A percentile compares a stretch with the other conserved stretches of the same genome.
Conservation (phyloP, 1,140 invertebrate species). For the Heliothis subflexa region DNA sequence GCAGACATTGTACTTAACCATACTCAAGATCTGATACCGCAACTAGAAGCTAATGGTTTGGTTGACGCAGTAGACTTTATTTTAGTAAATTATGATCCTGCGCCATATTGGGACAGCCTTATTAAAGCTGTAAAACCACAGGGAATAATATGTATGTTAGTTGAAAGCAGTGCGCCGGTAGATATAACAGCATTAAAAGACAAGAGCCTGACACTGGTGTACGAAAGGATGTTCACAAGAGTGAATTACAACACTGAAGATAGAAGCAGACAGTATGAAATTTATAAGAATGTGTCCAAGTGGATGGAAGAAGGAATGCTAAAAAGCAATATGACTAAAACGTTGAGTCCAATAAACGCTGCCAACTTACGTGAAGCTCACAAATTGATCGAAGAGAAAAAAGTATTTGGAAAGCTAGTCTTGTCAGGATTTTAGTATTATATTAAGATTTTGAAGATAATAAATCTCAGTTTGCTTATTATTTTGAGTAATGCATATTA, state of each 20-base stretch:
- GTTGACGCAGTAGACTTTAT: slow-evolving; percentile 73
- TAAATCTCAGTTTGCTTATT: neutral
- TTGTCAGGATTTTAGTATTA: slow-evolving; percentile 66
- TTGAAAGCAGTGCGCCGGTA: slow-evolving; percentile 72
- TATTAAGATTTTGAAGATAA: neutral
- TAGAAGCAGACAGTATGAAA: slow-evolving; percentile 69
- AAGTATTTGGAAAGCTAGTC: slow-evolving; percentile 72
- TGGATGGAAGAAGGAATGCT: slow-evolving; percentile 71
- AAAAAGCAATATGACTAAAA: slow-evolving; percentile 69
- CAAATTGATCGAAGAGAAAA: slow-evolving; percentile 67
- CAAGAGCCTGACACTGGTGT: slow-evolving; percentile 78
- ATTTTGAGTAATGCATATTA: too few species aligned
- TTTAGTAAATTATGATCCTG: slow-evolving; percentile 78
- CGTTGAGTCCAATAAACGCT: slow-evolving; percentile 75
- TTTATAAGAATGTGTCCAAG: slow-evolving; percentile 66
- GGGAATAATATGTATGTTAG: slow-evolving; percentile 76
- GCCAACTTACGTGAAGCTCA: slow-evolving; percentile 72
- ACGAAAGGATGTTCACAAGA: slow-evolving; percentile 77
- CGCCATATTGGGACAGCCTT: slow-evolving; percentile 76
- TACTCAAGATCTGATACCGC: slow-evolving; percentile 65
- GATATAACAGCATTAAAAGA: slow-evolving; percentile 74
- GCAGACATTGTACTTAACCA: slow-evolving; percentile 73
- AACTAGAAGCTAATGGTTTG: slow-evolving; percentile 68
- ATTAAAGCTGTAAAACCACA: slow-evolving; percentile 76
- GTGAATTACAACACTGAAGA: slow-evolving; percentile 78